These are phyloP conservation scores for Eupelmus urozonus DNA, from an alignment of 2,888 invertebrate species.

Conservation along the genomic window DNA sequence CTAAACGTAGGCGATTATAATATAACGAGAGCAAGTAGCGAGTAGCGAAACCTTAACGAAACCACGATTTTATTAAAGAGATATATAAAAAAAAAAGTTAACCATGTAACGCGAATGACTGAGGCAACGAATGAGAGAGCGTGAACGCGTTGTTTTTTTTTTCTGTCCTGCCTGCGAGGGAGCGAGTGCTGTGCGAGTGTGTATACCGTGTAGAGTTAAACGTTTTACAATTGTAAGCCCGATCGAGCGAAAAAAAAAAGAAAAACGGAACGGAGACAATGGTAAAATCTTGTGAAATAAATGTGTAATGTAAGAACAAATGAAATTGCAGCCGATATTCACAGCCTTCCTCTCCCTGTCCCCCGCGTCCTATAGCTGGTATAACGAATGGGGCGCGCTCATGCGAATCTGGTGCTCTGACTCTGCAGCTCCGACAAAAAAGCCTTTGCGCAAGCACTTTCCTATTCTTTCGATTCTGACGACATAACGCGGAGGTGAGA, in stretches of 20 bases:
- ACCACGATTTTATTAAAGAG: not conserved
- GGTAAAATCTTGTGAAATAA: conserved; percentile 41
- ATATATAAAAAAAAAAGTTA: not conserved
- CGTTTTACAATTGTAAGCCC: conserved; percentile 27
- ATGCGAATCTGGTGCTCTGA: conserved; percentile 28
- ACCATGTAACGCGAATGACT: not conserved
- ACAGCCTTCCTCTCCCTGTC: conserved; percentile 15
- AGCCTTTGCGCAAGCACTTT: conserved; percentile 44
- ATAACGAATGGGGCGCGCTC: conserved; percentile 14
- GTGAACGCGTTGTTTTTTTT: not conserved
- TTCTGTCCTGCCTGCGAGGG: not conserved
- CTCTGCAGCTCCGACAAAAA: no score
- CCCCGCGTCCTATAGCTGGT: not conserved
- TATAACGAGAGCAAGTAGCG: not conserved
- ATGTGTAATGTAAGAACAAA: not conserved
- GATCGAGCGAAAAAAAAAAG: not conserved
- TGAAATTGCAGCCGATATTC: not conserved
- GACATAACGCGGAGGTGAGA: not conserved
- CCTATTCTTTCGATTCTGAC: conserved; percentile 16
- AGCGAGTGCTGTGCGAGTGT: not conserved
- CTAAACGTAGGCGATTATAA: not conserved
- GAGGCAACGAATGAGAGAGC: not conserved
- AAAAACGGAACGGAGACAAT: no score
- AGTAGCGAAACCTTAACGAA: no score
- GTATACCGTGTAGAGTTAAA: not conserved